phyloP scores from a whole-genome alignment of 2,797 vertebrate genomes.

The Rachycentron canadum region DNA sequence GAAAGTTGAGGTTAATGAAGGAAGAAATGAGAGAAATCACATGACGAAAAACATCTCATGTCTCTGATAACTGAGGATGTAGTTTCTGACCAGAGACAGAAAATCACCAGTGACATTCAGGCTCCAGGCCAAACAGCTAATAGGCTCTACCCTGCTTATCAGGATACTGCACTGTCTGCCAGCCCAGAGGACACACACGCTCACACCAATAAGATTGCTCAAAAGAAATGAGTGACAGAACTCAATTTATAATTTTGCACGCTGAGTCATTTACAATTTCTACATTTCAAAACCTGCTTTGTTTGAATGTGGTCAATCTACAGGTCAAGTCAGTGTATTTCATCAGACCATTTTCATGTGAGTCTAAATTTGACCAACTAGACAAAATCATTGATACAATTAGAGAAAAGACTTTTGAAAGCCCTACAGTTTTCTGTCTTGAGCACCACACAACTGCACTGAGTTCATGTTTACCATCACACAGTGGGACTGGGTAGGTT shows the following conservation, averaged over 20 bases:
- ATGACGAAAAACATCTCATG: conserved; percentile 21
- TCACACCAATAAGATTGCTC: background rate
- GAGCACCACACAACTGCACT: background rate
- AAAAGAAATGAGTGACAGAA: conserved; percentile 30
- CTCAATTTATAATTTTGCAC: conserved; percentile 28
- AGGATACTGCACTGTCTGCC: conserved; percentile 54
- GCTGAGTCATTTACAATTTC: background rate
- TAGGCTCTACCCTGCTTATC: conserved; percentile 73
- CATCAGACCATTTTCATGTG: background rate
- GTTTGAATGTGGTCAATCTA: background rate
- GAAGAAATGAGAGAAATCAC: conserved; percentile 43
- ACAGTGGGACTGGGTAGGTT: background rate
- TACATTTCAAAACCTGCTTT: conserved; percentile 4
- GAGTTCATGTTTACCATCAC: background rate
- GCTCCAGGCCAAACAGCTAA: conserved; percentile 72
- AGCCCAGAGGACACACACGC: conserved; percentile 36
- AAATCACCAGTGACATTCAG: conserved; percentile 61
- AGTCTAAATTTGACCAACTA: background rate
- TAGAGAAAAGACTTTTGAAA: background rate
- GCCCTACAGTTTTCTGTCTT: background rate
- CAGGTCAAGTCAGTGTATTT: background rate
- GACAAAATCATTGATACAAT: background rate
- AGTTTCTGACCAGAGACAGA: conserved; percentile 62
- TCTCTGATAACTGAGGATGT: conserved; percentile 48
- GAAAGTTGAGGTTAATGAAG: conserved; percentile 56